Conservation (phyloP, 2,797 vertebrate species). For the Ctenochaetus hawaiiensis region DNA sequence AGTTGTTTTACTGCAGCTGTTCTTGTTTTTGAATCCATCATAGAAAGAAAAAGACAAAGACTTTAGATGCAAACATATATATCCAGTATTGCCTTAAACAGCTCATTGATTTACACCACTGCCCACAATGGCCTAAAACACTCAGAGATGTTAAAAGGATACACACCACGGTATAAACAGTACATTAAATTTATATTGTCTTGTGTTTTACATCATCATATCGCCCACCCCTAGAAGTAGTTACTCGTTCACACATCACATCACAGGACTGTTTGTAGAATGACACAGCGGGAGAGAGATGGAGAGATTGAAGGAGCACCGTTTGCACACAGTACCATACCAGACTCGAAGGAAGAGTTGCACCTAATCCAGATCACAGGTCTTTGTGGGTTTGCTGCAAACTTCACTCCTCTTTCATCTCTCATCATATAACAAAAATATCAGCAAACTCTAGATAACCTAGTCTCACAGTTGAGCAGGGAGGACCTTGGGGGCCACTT, state of each 20-base stretch:
- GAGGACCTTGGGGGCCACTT: slow-evolving; percentile 10
- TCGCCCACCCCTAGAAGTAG: slow-evolving; percentile 9
- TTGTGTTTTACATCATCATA: neutral
- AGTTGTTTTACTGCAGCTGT: neutral
- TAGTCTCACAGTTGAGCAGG: slow-evolving; percentile 53
- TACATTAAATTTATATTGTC: neutral
- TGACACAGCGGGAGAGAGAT: slow-evolving; percentile 27
- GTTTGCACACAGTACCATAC: slow-evolving; percentile 34
- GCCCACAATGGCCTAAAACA: slow-evolving; percentile 16
- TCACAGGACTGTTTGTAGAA: slow-evolving; percentile 27
- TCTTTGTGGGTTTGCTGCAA: slow-evolving; percentile 32
- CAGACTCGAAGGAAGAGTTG: slow-evolving; percentile 31
- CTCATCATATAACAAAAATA: slow-evolving; percentile 27
- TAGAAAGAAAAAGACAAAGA: slow-evolving; percentile 6
- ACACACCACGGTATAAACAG: neutral
- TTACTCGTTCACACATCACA: slow-evolving; percentile 18
- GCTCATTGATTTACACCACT: slow-evolving; percentile 8
- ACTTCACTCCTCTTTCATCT: slow-evolving; percentile 4
- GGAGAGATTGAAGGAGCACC: slow-evolving; percentile 19
- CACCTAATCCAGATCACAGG: slow-evolving; percentile 39
- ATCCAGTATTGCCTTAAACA: slow-evolving; percentile 11
- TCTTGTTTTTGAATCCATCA: neutral
- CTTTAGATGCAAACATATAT: slow-evolving; percentile 10
- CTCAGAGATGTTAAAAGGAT: slow-evolving; percentile 1
- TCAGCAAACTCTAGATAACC: slow-evolving; percentile 22